phyloP scores from a whole-genome alignment of 2,797 vertebrate species.

The Phrynocephalus vlangalii region DNA sequence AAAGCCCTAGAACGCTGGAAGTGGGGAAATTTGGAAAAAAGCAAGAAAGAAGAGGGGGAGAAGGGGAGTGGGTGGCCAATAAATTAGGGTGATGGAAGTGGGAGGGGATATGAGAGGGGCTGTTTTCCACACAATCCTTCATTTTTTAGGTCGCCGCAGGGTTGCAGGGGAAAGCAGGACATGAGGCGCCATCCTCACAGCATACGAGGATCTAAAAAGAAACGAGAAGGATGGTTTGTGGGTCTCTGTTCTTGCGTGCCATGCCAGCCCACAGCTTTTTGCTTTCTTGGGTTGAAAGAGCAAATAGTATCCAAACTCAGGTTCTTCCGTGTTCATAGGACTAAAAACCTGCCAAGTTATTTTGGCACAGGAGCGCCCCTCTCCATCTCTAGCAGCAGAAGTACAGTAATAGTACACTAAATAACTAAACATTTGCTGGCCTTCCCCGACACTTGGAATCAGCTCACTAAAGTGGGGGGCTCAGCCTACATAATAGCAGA shows the following conservation, averaged over 20 bases:
- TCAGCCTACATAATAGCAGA: too few relatives aligned
- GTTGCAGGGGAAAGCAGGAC: conserved; percentile 51
- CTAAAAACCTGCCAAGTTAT: neutral
- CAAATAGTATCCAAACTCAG: neutral
- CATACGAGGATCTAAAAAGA: conserved; percentile 21
- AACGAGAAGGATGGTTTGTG: neutral
- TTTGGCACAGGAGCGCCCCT: neutral
- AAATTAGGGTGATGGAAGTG: conserved; percentile 60
- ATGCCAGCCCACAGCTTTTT: neutral
- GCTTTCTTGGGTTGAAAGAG: neutral
- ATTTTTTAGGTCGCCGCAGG: conserved; percentile 60
- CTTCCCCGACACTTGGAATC: too few relatives aligned
- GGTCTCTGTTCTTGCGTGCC: neutral
- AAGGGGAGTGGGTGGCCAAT: conserved; percentile 60
- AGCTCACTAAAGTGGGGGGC: too few relatives aligned
- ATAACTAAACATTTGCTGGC: too few relatives aligned
- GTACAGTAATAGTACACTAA: too few relatives aligned
- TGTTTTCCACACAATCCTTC: conserved; percentile 65
- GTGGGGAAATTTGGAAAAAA: conserved; percentile 64
- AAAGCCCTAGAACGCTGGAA: conserved; percentile 63
- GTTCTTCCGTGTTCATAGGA: neutral
- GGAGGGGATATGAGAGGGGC: conserved; percentile 39
- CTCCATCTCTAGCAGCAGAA: too few relatives aligned
- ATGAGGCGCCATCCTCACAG: conserved; percentile 39
- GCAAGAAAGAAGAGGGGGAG: conserved; percentile 45